phyloP scores from a whole-genome alignment of 2,113 vertebrate genomes.

The Myiozetetes cayanensis region DNA sequence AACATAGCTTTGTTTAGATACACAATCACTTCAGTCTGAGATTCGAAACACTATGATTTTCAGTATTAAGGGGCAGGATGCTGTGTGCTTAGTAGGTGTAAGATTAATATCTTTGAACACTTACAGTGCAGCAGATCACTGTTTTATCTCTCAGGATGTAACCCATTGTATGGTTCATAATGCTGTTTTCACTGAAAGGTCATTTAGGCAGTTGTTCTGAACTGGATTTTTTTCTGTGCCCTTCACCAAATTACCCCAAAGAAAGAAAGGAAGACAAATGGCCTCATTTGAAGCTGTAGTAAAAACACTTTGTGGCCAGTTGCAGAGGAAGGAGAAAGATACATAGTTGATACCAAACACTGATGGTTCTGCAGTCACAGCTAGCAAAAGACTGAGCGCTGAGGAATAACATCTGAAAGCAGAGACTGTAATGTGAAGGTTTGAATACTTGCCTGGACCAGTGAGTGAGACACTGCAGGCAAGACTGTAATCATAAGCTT shows the following conservation, averaged over 20 bases:
- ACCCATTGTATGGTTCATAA: background rate
- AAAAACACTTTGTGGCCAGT: background rate
- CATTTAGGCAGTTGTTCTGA: background rate
- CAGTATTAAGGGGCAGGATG: background rate
- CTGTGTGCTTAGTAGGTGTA: background rate
- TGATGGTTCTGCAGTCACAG: background rate
- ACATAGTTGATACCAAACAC: background rate
- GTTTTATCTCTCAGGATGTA: background rate
- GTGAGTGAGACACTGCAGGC: background rate
- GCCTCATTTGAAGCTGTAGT: background rate
- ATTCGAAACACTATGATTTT: background rate
- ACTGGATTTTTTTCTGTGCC: background rate
- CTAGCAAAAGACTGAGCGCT: background rate
- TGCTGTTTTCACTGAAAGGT: background rate
- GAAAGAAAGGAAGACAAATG: background rate
- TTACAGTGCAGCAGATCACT: background rate
- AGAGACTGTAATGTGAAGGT: background rate
- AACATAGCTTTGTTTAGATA: background rate
- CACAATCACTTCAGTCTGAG: background rate
- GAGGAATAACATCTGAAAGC: background rate
- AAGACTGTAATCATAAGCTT: background rate
- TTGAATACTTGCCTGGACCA: background rate
- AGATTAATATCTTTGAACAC: background rate
- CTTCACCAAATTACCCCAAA: background rate
- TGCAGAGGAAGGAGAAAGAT: background rate